These are phyloP conservation scores for Tamandua tetradactyla DNA, from an alignment of 2,797 vertebrate genomes.

Conservation along the genomic window DNA sequence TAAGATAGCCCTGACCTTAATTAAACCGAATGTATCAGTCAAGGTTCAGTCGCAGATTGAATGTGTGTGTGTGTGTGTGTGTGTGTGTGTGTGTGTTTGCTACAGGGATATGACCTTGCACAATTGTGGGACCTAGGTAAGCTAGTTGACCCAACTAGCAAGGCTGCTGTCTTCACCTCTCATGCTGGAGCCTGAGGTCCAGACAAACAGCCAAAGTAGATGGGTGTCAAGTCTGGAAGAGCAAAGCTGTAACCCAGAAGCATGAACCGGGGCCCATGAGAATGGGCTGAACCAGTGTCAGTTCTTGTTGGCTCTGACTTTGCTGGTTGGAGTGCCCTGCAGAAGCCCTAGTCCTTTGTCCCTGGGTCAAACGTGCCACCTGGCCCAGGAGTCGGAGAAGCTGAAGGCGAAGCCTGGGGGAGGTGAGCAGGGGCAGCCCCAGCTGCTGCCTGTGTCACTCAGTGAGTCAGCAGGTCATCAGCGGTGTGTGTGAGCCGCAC, in stretches of 20 bases:
- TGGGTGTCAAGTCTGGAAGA: background rate
- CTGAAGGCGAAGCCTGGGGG: background rate
- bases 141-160: background rate
- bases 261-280: background rate
- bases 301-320: background rate
- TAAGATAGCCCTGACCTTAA: background rate
- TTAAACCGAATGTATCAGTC: background rate
- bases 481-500: too few relatives aligned
- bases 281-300: background rate
- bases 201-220: background rate
- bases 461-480: background rate
- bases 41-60: background rate
- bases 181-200: background rate
- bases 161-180: background rate
- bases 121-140: background rate
- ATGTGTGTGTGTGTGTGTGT: background rate
- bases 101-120: background rate
- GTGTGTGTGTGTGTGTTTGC: background rate
- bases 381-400: background rate
- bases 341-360: background rate
- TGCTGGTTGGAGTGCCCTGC: background rate
- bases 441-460: too few relatives aligned
- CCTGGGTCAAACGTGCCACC: background rate
- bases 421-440: accelerated
- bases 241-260: background rate